A percentile compares a stretch with the other conserved stretches of the same genome.
Evolutionary conservation across 2,888 invertebrate genomes (phyloP).

Genomic region (Panzeria rudis): DNA sequence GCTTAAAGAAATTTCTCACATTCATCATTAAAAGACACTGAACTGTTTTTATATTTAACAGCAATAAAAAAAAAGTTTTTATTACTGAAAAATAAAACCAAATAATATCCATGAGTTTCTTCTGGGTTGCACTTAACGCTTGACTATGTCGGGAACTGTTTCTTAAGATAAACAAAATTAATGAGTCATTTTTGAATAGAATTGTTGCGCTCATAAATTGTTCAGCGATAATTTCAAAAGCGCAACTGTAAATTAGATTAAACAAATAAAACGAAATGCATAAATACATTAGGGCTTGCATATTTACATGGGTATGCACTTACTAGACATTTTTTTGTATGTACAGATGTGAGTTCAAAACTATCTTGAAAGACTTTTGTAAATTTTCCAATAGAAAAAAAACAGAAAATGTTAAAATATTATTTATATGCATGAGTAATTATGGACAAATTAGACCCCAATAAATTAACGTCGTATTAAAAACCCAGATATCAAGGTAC

Average conservation of each 20-base stretch:
- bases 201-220: neutral
- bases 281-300: neutral
- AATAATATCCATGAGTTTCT: neutral
- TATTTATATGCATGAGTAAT: slow-evolving; percentile 33
- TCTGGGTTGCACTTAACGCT: slow-evolving; percentile 2
- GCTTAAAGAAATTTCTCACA: neutral
- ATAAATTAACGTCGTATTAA: slow-evolving; percentile 29
- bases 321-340: neutral
- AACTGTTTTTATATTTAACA: neutral
- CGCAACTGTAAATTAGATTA: slow-evolving; percentile 23
- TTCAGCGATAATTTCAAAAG: slow-evolving; percentile 12
- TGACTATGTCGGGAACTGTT: neutral
- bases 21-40: neutral
- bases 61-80: neutral
- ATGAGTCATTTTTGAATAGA: slow-evolving; percentile 5
- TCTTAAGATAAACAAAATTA: neutral
- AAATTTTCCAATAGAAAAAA: slow-evolving; percentile 8
- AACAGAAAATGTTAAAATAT: neutral
- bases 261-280: neutral
- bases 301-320: neutral
- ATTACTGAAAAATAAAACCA: neutral
- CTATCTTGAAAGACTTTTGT: neutral
- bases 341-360: neutral
- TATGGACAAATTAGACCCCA: slow-evolving; percentile 39
- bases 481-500: slow-evolving; percentile 22